Percentiles rank a stretch among this genome's conserved stretches.
phyloP scores from a whole-genome alignment of 2,888 invertebrate genomes.

The Lasioglossum figueresi region DNA sequence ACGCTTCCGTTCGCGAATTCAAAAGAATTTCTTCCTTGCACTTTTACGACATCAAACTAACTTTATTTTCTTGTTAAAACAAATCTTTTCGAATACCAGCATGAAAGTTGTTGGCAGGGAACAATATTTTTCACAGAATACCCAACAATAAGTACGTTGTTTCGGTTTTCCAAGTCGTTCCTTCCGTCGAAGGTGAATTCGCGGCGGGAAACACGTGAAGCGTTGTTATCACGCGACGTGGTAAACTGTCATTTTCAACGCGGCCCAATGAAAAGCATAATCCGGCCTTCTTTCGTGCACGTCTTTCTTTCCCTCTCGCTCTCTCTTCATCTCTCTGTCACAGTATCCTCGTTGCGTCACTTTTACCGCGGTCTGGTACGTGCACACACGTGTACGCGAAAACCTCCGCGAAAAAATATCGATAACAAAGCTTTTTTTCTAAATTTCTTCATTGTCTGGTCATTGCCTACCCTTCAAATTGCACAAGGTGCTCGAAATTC shows the following conservation, averaged over 20 bases:
- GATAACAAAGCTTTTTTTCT: too few relatives aligned
- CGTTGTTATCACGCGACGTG: conserved; percentile 18
- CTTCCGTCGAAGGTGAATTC: conserved; percentile 1
- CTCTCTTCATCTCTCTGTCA: background rate
- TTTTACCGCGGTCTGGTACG: conserved; percentile 38
- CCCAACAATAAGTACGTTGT: background rate
- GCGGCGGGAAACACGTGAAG: conserved; percentile 26
- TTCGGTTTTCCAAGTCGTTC: background rate
- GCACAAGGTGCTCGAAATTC: too few relatives aligned
- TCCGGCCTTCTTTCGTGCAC: background rate
- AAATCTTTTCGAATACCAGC: background rate
- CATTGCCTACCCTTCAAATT: too few relatives aligned
- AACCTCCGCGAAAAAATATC: conserved; percentile 26
- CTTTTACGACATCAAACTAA: conserved; percentile 10
- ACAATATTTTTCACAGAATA: background rate
- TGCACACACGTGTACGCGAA: conserved; percentile 59
- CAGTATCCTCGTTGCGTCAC: conserved; percentile 56
- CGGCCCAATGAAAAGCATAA: background rate
- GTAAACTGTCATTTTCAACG: conserved; percentile 10
- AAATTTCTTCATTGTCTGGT: too few relatives aligned
- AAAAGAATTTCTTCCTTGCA: conserved; percentile 7
- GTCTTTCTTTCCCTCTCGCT: conserved; percentile 42
- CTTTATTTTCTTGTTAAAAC: background rate
- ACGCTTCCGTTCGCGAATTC: conserved; percentile 25
- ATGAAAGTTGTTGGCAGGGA: background rate